These are phyloP conservation scores for Hipposideros armiger DNA, from an alignment of 2,113 vertebrate species.

Conservation along the genomic window DNA sequence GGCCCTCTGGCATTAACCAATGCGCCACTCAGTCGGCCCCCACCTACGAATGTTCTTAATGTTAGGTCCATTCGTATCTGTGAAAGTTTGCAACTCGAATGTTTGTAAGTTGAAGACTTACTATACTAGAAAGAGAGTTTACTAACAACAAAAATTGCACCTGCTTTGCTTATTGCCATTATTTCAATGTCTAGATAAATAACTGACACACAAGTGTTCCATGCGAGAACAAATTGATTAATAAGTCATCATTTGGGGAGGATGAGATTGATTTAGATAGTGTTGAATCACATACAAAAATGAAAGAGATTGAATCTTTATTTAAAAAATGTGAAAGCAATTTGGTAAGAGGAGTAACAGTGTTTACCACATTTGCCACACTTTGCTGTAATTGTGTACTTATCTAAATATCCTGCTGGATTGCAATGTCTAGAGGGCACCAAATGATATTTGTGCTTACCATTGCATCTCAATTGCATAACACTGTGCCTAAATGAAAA, in stretches of 20 bases:
- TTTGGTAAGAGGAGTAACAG: background rate
- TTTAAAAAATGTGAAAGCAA: background rate
- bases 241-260: conserved; percentile 9
- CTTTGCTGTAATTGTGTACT: background rate
- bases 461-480: background rate
- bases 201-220: background rate
- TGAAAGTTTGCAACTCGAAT: no score
- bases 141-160: background rate
- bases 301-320: conserved; percentile 35
- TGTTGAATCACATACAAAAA: background rate
- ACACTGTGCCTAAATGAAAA: background rate
- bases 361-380: conserved; percentile 18
- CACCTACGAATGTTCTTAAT: no score
- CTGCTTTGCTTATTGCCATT: background rate
- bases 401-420: background rate
- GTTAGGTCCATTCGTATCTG: no score
- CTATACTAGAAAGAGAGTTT: background rate
- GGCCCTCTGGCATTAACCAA: no score
- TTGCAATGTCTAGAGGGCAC: background rate
- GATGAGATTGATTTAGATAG: background rate
- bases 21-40: no score
- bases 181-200: conserved; percentile 16
- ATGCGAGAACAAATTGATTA: background rate
- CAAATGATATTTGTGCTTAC: background rate
- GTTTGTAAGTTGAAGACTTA: no score